A percentile compares a stretch with the other conserved stretches of the same genome.
Conservation (phyloP, 1,140 invertebrate species). For the Stenopsyche tienmushanensis region DNA sequence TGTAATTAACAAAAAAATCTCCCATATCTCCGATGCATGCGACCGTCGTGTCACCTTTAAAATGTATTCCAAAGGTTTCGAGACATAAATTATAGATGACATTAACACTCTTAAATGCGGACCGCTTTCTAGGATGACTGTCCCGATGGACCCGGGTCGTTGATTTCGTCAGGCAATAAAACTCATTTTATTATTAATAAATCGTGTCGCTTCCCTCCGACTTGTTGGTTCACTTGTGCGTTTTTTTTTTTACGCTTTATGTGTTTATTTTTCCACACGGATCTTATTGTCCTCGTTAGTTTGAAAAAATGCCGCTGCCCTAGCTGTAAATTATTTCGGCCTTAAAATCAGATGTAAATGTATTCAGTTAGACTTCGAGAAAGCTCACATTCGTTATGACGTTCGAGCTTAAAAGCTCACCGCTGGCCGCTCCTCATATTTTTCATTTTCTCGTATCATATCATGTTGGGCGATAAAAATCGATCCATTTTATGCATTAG, state of each 20-base stretch:
- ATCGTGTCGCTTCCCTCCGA: conserved; percentile 31
- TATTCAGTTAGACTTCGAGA: conserved; percentile 29
- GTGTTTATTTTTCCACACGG: conserved; percentile 15
- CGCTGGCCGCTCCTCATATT: neutral
- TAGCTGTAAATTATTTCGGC: conserved; percentile 39
- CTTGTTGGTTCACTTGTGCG: conserved; percentile 13
- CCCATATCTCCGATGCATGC: neutral
- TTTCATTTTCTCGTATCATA: too few species aligned
- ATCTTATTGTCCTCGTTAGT: conserved; percentile 40
- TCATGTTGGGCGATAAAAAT: too few species aligned
- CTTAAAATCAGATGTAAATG: conserved; percentile 39
- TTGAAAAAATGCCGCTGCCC: conserved; percentile 34
- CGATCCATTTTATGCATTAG: too few species aligned
- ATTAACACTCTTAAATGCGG: conserved; percentile 4
- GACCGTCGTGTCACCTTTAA: neutral
- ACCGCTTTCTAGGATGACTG: conserved; percentile 9
- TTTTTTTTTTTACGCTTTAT: conserved; percentile 21
- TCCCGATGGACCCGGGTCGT: conserved; percentile 1
- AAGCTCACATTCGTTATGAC: conserved; percentile 28
- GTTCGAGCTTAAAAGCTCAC: neutral
- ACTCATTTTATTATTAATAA: conserved; percentile 39
- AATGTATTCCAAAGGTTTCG: neutral
- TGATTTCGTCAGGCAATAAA: conserved; percentile 31
- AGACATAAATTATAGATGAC: conserved; percentile 19
- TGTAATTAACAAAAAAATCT: neutral